Evolutionary conservation across 2,797 vertebrate genomes (phyloP).

Genomic region (Mus minutoides): DNA sequence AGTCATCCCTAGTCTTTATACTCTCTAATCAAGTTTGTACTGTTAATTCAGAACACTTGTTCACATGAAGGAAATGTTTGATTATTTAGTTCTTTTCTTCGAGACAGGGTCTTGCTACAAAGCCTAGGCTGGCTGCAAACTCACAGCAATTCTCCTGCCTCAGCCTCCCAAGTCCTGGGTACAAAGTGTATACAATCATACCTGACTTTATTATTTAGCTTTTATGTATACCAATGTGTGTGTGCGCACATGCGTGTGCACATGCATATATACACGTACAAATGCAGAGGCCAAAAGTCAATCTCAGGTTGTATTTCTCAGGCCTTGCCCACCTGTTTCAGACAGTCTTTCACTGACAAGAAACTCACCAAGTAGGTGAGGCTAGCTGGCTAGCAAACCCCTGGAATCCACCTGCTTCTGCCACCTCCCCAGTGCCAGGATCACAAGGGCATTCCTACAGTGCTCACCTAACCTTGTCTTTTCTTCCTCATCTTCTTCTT

Average conservation of each 20-base stretch:
- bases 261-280: rapidly evolving
- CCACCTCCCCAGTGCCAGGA: neutral
- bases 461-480: neutral
- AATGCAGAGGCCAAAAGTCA: neutral
- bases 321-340: neutral
- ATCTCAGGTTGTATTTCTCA: neutral
- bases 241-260: too few relatives aligned
- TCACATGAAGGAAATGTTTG: neutral
- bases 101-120: neutral
- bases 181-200: neutral
- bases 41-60: neutral
- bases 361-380: neutral
- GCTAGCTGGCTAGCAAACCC: too few relatives aligned
- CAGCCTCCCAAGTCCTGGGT: neutral
- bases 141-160: neutral
- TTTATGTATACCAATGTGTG: neutral
- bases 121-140: neutral
- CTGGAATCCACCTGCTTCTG: neutral
- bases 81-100: slow-evolving; percentile 13
- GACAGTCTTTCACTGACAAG: neutral
- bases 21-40: slow-evolving; percentile 26
- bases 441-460: neutral
- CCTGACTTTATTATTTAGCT: neutral
- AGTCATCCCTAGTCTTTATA: neutral
- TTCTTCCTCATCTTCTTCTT: neutral